Percentiles rank a stretch among this genome's conserved stretches.
These are phyloP conservation scores for Alexandromys oeconomus DNA, from an alignment of 2,797 vertebrate genomes.

Conservation along the genomic window DNA sequence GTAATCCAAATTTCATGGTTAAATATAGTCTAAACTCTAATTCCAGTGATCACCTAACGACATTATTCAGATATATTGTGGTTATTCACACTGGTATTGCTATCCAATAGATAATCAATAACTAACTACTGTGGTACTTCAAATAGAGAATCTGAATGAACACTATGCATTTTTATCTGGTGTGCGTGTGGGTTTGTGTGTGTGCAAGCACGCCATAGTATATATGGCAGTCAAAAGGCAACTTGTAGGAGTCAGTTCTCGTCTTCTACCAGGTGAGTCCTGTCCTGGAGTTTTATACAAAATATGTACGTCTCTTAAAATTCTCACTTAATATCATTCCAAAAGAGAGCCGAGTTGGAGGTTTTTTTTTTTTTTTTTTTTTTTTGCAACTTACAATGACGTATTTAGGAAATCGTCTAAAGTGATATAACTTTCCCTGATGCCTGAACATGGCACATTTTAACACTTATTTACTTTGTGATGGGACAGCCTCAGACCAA, in stretches of 20 bases:
- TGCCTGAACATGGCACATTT: neutral
- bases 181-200: too few relatives aligned
- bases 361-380: neutral
- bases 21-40: slow-evolving; percentile 23
- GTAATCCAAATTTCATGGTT: slow-evolving; percentile 7
- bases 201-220: too few relatives aligned
- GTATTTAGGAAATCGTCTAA: neutral
- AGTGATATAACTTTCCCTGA: neutral
- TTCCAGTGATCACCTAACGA: neutral
- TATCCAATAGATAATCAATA: neutral
- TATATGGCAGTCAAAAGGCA: neutral
- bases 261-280: neutral
- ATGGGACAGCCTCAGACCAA: neutral
- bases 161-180: neutral
- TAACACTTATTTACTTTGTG: slow-evolving; percentile 3
- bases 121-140: slow-evolving; percentile 3
- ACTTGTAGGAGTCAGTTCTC: neutral
- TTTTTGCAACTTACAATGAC: neutral
- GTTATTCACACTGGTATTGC: neutral
- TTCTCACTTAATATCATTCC: neutral
- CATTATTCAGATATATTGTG: slow-evolving; percentile 42
- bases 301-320: neutral
- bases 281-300: neutral
- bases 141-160: neutral
- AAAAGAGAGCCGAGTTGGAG: neutral